Evolutionary conservation across 2,888 invertebrate genomes (phyloP).

Genomic region (Drosophila eohydei): DNA sequence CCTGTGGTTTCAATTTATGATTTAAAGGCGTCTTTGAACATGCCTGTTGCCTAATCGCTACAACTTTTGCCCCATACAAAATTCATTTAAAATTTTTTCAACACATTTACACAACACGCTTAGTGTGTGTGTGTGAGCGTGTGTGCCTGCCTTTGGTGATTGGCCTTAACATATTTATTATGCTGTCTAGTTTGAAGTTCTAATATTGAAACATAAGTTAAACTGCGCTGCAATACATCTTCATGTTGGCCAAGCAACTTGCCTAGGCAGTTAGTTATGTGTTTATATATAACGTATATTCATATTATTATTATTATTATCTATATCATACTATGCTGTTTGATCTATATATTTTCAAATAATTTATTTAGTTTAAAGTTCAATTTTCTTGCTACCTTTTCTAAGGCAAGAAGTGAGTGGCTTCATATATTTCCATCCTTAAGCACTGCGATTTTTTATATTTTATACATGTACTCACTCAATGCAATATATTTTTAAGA

Average conservation of each 20-base stretch:
- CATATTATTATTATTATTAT: not conserved
- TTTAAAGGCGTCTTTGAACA: constrained; percentile 60
- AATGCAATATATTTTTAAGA: too few relatives aligned
- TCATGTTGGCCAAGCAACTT: not conserved
- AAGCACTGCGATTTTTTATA: too few relatives aligned
- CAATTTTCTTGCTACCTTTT: too few relatives aligned
- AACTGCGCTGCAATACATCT: not conserved
- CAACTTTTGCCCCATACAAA: constrained; percentile 20
- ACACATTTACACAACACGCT: constrained; percentile 6
- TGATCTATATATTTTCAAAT: too few relatives aligned
- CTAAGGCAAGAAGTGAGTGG: too few relatives aligned
- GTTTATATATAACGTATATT: not conserved
- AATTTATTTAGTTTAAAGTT: too few relatives aligned
- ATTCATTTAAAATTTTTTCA: constrained; percentile 26
- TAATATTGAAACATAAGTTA: not conserved
- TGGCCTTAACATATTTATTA: constrained; percentile 37
- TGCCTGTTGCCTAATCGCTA: constrained; percentile 58
- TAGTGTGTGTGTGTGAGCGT: not conserved
- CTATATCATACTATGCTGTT: not conserved
- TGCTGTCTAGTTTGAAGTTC: not conserved
- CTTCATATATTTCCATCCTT: too few relatives aligned
- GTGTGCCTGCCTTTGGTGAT: constrained; percentile 25
- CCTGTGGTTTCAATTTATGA: constrained; percentile 70
- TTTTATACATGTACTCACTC: too few relatives aligned
- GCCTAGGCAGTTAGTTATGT: not conserved